Conservation (phyloP, 1,140 invertebrate genomes). For the Ephestia elutella region DNA sequence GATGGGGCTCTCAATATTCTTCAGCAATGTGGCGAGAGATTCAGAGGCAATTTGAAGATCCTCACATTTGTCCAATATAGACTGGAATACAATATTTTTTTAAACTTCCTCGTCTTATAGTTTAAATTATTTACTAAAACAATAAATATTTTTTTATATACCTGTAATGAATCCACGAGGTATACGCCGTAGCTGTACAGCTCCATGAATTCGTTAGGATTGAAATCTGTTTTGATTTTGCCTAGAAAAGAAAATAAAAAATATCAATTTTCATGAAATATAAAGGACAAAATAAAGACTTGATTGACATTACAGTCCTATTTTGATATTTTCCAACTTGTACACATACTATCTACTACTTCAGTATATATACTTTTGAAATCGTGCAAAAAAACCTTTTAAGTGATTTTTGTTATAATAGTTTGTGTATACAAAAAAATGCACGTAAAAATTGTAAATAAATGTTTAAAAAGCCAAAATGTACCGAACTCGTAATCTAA, state of each 20-base stretch:
- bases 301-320: no score
- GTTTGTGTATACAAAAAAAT: no score
- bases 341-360: no score
- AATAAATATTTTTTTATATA: slow-evolving; percentile 13
- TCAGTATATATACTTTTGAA: no score
- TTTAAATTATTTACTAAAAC: no score
- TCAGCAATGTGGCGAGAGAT: slow-evolving; percentile 39
- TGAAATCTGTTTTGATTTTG: slow-evolving; percentile 32
- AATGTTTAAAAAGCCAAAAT: not conserved
- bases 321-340: no score
- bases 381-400: no score
- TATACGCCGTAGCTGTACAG: slow-evolving; percentile 57
- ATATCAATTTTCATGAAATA: no score
- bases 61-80: slow-evolving; percentile 29
- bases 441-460: no score
- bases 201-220: slow-evolving; percentile 46
- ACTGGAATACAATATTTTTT: slow-evolving; percentile 23
- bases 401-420: no score
- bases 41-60: slow-evolving; percentile 43
- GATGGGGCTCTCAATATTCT: slow-evolving; percentile 38
- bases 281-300: no score
- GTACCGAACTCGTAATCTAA: not conserved
- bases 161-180: slow-evolving; percentile 47
- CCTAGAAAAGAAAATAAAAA: slow-evolving; percentile 32
- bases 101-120: no score